phyloP scores from a whole-genome alignment of 1,140 invertebrate genomes.

The roundworm (Caenorhabditis elegans) region DNA sequence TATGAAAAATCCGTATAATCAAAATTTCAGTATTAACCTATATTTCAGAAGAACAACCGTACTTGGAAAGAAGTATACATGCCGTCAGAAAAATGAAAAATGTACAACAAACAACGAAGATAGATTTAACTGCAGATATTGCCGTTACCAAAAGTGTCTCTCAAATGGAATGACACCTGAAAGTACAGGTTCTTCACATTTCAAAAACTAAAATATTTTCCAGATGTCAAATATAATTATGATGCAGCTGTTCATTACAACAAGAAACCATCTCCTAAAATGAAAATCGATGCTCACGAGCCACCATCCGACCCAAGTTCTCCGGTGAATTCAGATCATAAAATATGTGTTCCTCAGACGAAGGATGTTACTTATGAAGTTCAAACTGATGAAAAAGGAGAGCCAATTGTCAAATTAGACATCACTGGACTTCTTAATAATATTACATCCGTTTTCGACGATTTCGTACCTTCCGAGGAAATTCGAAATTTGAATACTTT shows the following conservation, averaged over 20 bases:
- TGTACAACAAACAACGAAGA: neutral
- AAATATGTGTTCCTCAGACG: neutral
- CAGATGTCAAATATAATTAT: slow-evolving; percentile 10
- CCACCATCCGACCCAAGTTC: neutral
- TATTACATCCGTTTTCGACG: neutral
- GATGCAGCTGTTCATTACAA: neutral
- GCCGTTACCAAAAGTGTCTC: neutral
- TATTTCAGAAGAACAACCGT: neutral
- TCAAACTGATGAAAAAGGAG: slow-evolving; percentile 3
- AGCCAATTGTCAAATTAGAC: neutral
- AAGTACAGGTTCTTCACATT: neutral
- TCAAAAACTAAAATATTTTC: neutral
- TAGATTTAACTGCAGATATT: neutral
- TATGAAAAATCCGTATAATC: no score
- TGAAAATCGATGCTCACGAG: neutral
- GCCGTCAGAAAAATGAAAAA: neutral
- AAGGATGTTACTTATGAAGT: slow-evolving; percentile 19
- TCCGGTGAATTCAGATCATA: neutral
- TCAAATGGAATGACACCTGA: neutral
- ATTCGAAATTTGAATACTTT: neutral
- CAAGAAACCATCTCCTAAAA: neutral
- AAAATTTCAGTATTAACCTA: neutral
- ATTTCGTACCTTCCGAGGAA: neutral
- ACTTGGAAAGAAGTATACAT: neutral
- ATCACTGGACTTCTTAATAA: slow-evolving; percentile 8